These are phyloP conservation scores for Orchesellides sinensis DNA, from an alignment of 2,888 invertebrate species.

Conservation along the genomic window DNA sequence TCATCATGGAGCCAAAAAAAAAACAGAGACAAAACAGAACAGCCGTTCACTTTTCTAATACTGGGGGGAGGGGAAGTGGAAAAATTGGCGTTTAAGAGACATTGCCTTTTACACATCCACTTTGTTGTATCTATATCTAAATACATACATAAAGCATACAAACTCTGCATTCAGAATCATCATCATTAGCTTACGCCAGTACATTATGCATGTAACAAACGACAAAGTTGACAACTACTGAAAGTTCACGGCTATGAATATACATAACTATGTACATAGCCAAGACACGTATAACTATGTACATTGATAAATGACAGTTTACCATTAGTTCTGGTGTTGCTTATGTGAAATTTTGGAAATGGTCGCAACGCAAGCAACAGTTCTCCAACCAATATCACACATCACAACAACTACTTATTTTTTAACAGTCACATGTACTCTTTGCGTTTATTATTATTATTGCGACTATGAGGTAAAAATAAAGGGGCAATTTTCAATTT, in stretches of 20 bases:
- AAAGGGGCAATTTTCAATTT: background rate
- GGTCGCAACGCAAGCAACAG: too few species aligned
- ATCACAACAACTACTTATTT: background rate
- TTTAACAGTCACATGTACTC: background rate
- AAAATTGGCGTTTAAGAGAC: background rate
- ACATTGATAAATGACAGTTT: background rate
- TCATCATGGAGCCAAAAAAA: conserved; percentile 4
- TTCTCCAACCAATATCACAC: too few species aligned
- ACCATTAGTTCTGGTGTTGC: background rate
- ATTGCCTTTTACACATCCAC: background rate
- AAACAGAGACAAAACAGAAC: conserved; percentile 53
- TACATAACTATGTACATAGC: background rate
- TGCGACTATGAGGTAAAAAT: background rate
- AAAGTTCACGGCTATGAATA: conserved; percentile 33
- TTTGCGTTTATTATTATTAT: background rate
- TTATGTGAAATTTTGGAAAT: too few species aligned
- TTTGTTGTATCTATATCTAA: too few species aligned
- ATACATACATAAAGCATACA: too few species aligned
- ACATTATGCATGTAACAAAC: too few species aligned
- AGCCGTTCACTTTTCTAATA: conserved; percentile 52
- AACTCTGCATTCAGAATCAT: too few species aligned
- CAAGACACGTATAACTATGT: conserved; percentile 23
- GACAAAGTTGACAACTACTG: conserved; percentile 31
- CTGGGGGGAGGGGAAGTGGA: conserved; percentile 11
- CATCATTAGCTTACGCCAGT: background rate